These are phyloP conservation scores for Euthynnus affinis DNA, from an alignment of 2,797 vertebrate genomes.

Conservation along the genomic window DNA sequence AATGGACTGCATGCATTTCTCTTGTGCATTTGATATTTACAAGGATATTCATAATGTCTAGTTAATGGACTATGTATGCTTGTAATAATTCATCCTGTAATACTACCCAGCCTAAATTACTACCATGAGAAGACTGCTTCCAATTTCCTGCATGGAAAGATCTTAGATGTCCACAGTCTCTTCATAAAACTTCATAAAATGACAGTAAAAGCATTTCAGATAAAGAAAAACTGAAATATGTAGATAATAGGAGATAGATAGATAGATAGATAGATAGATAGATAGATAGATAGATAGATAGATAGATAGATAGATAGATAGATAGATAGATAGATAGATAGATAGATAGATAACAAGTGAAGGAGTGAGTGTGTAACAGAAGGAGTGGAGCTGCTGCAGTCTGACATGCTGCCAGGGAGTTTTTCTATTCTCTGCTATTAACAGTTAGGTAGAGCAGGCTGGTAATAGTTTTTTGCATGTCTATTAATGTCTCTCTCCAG, in stretches of 20 bases:
- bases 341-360: constrained; percentile 10
- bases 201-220: constrained; percentile 65
- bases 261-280: too few relatives aligned
- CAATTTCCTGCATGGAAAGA: constrained; percentile 64
- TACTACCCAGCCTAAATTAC: constrained; percentile 60
- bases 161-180: constrained; percentile 49
- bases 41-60: constrained; percentile 55
- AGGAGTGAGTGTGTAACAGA: constrained; percentile 35
- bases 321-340: too few relatives aligned
- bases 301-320: too few relatives aligned
- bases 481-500: constrained; percentile 81
- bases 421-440: constrained; percentile 68
- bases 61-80: constrained; percentile 56
- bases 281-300: too few relatives aligned
- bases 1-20: constrained; percentile 46
- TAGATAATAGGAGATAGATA: constrained; percentile 27
- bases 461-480: constrained; percentile 76
- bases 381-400: constrained; percentile 41
- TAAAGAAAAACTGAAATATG: constrained; percentile 49
- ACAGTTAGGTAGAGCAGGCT: constrained; percentile 66
- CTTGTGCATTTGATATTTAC: constrained; percentile 67
- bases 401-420: constrained; percentile 61
- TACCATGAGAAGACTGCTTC: constrained; percentile 48
- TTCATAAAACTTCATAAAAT: constrained; percentile 56
- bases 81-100: constrained; percentile 67